Evolutionary conservation across 2,113 vertebrate genomes (phyloP).

Genomic region (Aegypius monachus): DNA sequence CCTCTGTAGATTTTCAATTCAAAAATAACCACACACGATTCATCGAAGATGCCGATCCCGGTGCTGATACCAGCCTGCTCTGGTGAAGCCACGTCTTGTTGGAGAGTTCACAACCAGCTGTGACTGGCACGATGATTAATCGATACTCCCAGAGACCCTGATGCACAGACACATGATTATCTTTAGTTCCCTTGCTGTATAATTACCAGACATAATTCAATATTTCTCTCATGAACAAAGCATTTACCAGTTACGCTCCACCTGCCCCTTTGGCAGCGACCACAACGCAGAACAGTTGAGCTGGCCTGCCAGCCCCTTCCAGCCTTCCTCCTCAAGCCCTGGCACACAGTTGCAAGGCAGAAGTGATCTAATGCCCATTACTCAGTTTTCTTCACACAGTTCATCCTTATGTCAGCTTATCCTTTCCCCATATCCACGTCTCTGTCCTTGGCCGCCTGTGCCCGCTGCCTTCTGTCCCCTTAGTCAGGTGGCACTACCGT

Average conservation of each 20-base stretch:
- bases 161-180: not conserved
- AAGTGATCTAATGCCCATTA: slow-evolving; percentile 2
- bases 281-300: not conserved
- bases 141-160: not conserved
- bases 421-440: not conserved
- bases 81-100: not conserved
- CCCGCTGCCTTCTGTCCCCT: not conserved
- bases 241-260: slow-evolving; percentile 22
- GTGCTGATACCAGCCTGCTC: not conserved
- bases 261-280: slow-evolving; percentile 41
- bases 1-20: not conserved
- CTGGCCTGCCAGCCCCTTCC: not conserved
- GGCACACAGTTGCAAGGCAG: not conserved
- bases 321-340: not conserved
- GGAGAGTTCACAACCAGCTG: not conserved
- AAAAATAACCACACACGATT: not conserved
- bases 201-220: slow-evolving; percentile 12
- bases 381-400: not conserved
- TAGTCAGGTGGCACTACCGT: not conserved
- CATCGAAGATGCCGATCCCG: no score
- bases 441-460: not conserved
- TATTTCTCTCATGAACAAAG: slow-evolving; percentile 14
- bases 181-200: not conserved
- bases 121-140: not conserved
- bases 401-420: not conserved